Evolutionary conservation across 2,888 invertebrate species (phyloP), one percentile per base, ranked within the genome.

Genomic region (Nymphalis polychloros): DNA sequence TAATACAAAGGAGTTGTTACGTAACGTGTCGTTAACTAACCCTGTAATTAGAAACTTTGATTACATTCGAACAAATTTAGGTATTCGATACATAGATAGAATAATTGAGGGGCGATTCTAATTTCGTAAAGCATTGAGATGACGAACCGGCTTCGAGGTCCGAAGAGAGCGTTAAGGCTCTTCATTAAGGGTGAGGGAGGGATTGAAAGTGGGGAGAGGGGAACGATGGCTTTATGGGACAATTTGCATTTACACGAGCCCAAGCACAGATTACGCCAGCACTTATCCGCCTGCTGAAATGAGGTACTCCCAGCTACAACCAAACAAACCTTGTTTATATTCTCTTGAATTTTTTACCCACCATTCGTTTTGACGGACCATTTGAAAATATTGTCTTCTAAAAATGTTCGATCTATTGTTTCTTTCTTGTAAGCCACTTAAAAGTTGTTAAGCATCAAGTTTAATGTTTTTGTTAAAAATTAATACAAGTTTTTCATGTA

Each of bases 181-280:
- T 92, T 92, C 91, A 92, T 92, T 90, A 92, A 85, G 86, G 80
- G 82, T 83, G 84, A 80, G 83, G 78, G 75, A 74, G 76, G 75
- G 68, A 66, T 67, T 69, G 61, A 69, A 69, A 70, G 79, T 78
- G 79, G 76, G 72, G 76, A 75, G 76, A 72, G 79, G 77, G 78
- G 77, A 76, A 75, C 83, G 83, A 88, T 87, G 87, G 90, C 90
- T 90, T 92, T 92, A 92, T 91, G 86, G 89, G 86, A 90, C 90
- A 86, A 92, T 92, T 92, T 92, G 91, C 92, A 92, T 92, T 92
- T 92, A 92, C 92, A 92, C 91, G 91, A 89, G 88, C 89, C 85
- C 84, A 81, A 84, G 89, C 88, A 87, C 87, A 90, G 91, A 92
- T 92, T 92, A 92, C 89, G 86, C 82, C 84, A 87, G 89, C 86